Base-by-base conservation (phyloP, 2,888 invertebrate species). In the Helobdella robusta region DNA sequence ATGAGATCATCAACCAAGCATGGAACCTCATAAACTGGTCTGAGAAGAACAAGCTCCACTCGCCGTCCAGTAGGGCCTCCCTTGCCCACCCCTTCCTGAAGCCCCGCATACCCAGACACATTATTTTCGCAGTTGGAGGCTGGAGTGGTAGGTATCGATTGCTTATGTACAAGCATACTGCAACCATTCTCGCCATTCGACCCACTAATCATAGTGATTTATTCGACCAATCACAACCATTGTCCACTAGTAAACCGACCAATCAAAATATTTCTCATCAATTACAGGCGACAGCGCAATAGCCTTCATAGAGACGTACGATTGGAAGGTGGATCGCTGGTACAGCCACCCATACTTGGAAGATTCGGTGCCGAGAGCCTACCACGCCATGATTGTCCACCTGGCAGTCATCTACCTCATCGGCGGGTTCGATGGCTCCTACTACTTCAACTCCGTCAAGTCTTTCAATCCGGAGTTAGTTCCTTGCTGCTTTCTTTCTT, bases 311-410 rank as follows among this genome's bases (percentile, higher is more conserved):
- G 82, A 83, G 72, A 78, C 80, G 0, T 82, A 80, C 71, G 82
- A 83, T 72, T 71, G 73, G 23, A 71, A 77, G 40, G 75, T 88
- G 0, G 86, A 88, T 75, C 82, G 85, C 63, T 89, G 90, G 89
- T 85, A 87, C 74, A 81, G 86, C 34, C 85, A 85, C 0, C 67
- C 71, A 1, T 65, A 68, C 23, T 83, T 84, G 40, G 84, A 86
- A 73, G 85, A 85, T 75, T 87, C 87, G 73, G 84, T 84, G 0
- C 86, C 86, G 1, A 83, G 89, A 52, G 88, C 89, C 0, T 89
- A 89, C 76, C 89, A 89, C 75, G 88, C 87, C 0, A 80, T 87
- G n/a, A 77, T 78, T 8, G 72, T 75, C 2, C 68, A 80, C 23
- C 72, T 74, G 32, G 72, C 74, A 2, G 68, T 72, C 20, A 75